A percentile compares a stretch with the other conserved stretches of the same genome.
Conservation (phyloP, 2,888 invertebrate species). For the Sepiola atlantica region DNA sequence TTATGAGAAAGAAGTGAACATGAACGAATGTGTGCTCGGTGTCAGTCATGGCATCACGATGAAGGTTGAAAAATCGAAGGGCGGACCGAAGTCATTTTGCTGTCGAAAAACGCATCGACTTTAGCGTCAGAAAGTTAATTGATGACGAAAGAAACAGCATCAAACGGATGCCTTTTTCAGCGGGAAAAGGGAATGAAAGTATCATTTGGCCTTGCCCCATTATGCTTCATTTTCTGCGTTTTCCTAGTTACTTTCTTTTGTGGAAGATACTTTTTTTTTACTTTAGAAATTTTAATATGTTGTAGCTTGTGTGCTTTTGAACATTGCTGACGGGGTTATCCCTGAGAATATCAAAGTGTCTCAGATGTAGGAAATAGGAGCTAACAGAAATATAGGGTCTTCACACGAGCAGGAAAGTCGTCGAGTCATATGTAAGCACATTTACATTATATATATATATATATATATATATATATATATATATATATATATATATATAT, state of each 20-base stretch:
- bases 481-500: slow-evolving; percentile 32
- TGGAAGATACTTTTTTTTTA: no score
- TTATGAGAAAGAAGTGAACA: neutral
- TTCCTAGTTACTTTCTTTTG: neutral
- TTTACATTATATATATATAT: neutral
- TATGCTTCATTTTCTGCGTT: neutral
- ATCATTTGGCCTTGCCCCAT: neutral
- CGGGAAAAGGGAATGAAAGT: neutral
- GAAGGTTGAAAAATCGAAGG: neutral
- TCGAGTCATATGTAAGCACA: neutral
- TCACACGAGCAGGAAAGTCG: neutral
- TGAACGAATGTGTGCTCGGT: neutral
- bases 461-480: neutral
- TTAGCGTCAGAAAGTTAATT: neutral
- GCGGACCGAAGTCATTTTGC: neutral
- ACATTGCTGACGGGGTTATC: neutral
- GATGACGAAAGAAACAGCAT: neutral
- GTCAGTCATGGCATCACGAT: neutral
- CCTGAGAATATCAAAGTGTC: neutral
- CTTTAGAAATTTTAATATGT: no score
- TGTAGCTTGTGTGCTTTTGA: neutral
- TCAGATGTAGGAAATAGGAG: neutral
- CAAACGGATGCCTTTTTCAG: neutral
- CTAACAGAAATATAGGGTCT: neutral
- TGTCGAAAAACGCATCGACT: neutral